Base-by-base conservation (phyloP, 2,888 invertebrate genomes). In the Mallateleia sp. region DNA sequence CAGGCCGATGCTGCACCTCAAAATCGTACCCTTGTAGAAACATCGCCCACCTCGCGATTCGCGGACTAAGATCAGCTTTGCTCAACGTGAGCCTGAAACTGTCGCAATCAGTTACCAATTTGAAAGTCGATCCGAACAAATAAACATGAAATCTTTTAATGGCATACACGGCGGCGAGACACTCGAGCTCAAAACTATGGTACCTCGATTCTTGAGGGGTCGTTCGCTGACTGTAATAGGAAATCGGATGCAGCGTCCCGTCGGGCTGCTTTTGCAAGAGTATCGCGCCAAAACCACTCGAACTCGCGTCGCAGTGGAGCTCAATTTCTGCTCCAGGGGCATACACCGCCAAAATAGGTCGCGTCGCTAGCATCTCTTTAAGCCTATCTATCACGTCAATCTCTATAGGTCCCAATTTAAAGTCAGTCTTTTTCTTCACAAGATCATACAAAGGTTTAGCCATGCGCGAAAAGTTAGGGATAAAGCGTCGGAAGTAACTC, bases 221-320 rank as follows among this genome's bases (percentile, higher is more conserved):
- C 0, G 92, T 92, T 32, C 90, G 78, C 42, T 90, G 85, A 58
- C 92, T 92, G 85, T 91, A 93, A 75, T 91, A 92, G 54, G 90
- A 92, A 0, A 93, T 75, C 0, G 91, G 92, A 20, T 91, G 28
- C 50, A 85, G 42, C 8, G 28, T n/a, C 6, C 62, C 52, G 22
- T 87, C 87, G 9, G 7, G 45, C 54, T 93, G 91, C 81, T 83
- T 90, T 74, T 93, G 94, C 75, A 94, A 20, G 9, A 93, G 79
- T 20, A 94, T 92, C 0, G 91, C 90, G 0, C 92, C 93, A 78
- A 88, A 93, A 0, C 93, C 94, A 5, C 86, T 42, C 7, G 88
- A 38, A 75, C 92, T 92, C 6, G 92, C 93, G 86, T 94, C 93
- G 54, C 91, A 93, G 74, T 94, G 93, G 28, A 93, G 78, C 78